Conservation (phyloP, 1,140 invertebrate species). For the Bombus ignitus region DNA sequence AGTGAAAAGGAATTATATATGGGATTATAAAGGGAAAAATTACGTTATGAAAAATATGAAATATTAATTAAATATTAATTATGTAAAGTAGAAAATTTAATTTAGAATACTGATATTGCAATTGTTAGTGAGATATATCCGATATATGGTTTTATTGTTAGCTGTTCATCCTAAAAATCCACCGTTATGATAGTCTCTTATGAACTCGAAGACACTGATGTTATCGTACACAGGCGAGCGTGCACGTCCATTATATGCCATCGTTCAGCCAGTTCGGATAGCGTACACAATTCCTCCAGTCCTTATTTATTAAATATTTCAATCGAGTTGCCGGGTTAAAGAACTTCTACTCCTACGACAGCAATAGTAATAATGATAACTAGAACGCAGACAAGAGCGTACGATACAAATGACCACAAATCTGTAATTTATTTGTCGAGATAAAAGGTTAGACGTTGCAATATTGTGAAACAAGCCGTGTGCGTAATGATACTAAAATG, state of each 20-base stretch:
- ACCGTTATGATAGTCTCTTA: background rate
- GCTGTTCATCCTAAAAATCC: background rate
- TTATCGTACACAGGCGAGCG: too few species aligned
- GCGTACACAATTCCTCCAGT: background rate
- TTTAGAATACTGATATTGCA: background rate
- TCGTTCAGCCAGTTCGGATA: background rate
- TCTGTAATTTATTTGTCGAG: constrained; percentile 23
- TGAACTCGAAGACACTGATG: too few species aligned
- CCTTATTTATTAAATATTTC: constrained; percentile 25
- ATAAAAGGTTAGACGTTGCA: constrained; percentile 11
- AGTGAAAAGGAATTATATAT: too few species aligned
- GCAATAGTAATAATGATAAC: constrained; percentile 11
- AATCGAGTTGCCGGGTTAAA: background rate
- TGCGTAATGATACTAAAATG: constrained; percentile 1
- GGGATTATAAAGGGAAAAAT: too few species aligned
- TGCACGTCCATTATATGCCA: background rate
- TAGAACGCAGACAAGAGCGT: background rate
- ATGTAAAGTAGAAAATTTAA: background rate
- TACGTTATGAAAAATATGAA: too few species aligned
- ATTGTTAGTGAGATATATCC: background rate
- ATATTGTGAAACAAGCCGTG: background rate
- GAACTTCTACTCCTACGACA: background rate
- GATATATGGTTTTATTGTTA: background rate
- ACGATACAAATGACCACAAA: constrained; percentile 16
- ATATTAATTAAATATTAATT: too few species aligned